A percentile compares a stretch with the other conserved stretches of the same genome.
Evolutionary conservation across 2,888 invertebrate species (phyloP).

Genomic region (Stenodera caucasica): DNA sequence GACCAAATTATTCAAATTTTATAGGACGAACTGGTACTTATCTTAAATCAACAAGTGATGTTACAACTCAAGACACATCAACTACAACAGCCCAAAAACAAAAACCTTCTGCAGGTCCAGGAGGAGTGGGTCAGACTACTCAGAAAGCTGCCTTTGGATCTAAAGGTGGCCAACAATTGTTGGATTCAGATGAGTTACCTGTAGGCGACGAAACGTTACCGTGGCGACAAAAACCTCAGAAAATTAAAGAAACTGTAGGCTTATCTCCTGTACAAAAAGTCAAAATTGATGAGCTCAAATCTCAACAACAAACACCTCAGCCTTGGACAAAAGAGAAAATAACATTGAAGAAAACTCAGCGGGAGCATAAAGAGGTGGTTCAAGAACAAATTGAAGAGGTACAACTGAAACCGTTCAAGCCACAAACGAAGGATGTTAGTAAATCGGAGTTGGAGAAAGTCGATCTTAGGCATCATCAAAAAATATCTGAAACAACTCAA

Average conservation of each 20-base stretch:
- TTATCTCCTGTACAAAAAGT: slow-evolving; percentile 20
- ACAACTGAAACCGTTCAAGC: slow-evolving; percentile 62
- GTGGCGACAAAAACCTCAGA: slow-evolving; percentile 53
- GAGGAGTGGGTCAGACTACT: slow-evolving; percentile 49
- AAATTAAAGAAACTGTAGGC: slow-evolving; percentile 18
- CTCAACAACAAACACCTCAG: slow-evolving; percentile 46
- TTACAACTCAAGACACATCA: slow-evolving; percentile 45
- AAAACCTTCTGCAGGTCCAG: slow-evolving; percentile 43
- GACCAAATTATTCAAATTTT: slow-evolving; percentile 36
- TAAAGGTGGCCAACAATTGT: slow-evolving; percentile 44
- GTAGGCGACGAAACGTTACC: slow-evolving; percentile 61
- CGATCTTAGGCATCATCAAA: slow-evolving; percentile 54
- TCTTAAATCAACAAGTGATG: slow-evolving; percentile 53
- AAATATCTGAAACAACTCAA: slow-evolving; percentile 15
- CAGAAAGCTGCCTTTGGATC: slow-evolving; percentile 44
- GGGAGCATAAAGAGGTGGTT: slow-evolving; percentile 50
- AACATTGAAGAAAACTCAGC: slow-evolving; percentile 57
- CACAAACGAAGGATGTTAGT: slow-evolving; percentile 47
- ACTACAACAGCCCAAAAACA: slow-evolving; percentile 37
- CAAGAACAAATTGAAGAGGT: slow-evolving; percentile 56
- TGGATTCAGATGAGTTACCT: slow-evolving; percentile 57
- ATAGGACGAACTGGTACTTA: slow-evolving; percentile 59
- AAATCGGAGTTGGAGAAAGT: slow-evolving; percentile 54
- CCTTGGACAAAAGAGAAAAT: slow-evolving; percentile 70
- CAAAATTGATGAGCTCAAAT: slow-evolving; percentile 33